Base-by-base conservation (phyloP, 2,888 invertebrate species). In the Stenotaenia linearis region DNA sequence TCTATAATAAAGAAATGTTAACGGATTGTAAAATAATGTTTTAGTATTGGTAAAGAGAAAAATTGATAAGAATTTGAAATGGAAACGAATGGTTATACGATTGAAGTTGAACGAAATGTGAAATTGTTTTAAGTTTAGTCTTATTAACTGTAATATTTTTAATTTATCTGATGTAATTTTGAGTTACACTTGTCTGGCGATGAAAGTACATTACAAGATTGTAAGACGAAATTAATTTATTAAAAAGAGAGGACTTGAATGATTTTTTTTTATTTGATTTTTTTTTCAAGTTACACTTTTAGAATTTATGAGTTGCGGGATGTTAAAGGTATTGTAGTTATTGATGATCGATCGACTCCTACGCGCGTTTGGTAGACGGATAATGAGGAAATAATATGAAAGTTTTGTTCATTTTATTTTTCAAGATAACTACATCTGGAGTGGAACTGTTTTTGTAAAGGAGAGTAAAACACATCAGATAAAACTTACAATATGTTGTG, bases 141-240 rank as follows among this genome's bases (percentile, higher is more conserved):
- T n/a, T 28, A 25, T 69, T 28, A 69, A 10, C 69, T 69, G 69
- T 28, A 69, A 69, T 28, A 25, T 69, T 10, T 69, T 28, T 69
- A 28, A 79, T 74, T 80, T 80, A 80, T 15, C 37, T 50, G 37
- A 61, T 61, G 30, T 78, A 37, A n/a, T 56, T 32, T 61, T 69
- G 28, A 50, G 69, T 61, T 37, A 50, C 69, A n/a, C 30, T 25
- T 69, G 69, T 69, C 69, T 69, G 25, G 69, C 69, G 69, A 69
- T 28, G 69, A 28, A 69, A 28, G 69, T 28, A 12, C 69, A 69
- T 69, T 69, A 69, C 69, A 69, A 69, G 69, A 69, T 28, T 69
- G 69, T 69, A 69, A 69, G 69, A 69, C 69, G 69, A 50, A 50
- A 69, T 69, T 69, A 28, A 69, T 69, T 69, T 69, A 69, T 69